These are phyloP conservation scores for Seriola aureovittata DNA, from an alignment of 2,113 vertebrate species.

Conservation along the genomic window DNA sequence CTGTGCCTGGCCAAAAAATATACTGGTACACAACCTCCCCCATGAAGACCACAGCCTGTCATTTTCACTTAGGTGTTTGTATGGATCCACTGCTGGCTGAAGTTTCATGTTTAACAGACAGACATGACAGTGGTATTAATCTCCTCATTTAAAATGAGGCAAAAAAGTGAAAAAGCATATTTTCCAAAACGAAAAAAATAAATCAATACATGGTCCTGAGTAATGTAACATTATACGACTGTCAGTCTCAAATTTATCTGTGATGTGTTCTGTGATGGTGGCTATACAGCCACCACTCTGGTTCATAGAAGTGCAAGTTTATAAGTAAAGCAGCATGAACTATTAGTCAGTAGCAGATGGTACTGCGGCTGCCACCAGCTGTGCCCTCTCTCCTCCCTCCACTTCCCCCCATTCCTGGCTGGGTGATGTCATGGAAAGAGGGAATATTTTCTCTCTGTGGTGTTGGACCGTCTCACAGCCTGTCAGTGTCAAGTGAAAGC, in stretches of 20 bases:
- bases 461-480: slow-evolving; percentile 84
- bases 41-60: not conserved
- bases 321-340: slow-evolving; percentile 86
- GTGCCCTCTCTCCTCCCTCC: slow-evolving; percentile 83
- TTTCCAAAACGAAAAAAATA: slow-evolving; percentile 2
- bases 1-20: no score
- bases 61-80: not conserved
- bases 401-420: slow-evolving; percentile 77
- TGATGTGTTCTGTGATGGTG: slow-evolving; percentile 27
- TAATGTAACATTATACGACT: slow-evolving; percentile 24
- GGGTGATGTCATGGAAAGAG: slow-evolving; percentile 93
- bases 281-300: slow-evolving; percentile 46
- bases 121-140: not conserved
- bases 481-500: slow-evolving; percentile 86
- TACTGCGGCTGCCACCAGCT: slow-evolving; percentile 93
- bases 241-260: slow-evolving; percentile 18
- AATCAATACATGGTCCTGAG: not conserved
- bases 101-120: not conserved
- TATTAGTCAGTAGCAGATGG: slow-evolving; percentile 93
- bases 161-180: not conserved
- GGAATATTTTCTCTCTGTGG: slow-evolving; percentile 86
- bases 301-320: slow-evolving; percentile 82
- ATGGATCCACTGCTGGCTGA: not conserved
- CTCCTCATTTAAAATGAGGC: not conserved
- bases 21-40: no score